Base-by-base conservation (phyloP, 2,888 invertebrate species). In the Bombylius discolor region DNA sequence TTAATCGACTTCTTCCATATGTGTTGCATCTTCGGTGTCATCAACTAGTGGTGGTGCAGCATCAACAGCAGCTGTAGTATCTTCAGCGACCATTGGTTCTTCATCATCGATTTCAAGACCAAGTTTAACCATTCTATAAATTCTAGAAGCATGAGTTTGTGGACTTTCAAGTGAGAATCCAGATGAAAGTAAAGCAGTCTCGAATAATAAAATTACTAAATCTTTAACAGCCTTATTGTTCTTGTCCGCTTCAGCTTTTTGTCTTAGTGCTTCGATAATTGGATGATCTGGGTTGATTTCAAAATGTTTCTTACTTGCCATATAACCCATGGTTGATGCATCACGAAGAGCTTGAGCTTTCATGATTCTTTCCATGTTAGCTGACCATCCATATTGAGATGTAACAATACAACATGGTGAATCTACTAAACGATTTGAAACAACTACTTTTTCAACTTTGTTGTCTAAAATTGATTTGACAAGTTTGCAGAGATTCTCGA, bases 301-400 rank as follows among this genome's bases (percentile, higher is more conserved):
- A 46, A 99, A 77, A 68, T 98, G 96, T 76, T 99, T 99, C 81
- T 99, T 99, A 62, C 98, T 97, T 3, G 97, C 91, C 98, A 99
- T 99, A 81, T 99, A 99, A 46, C 98, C 97, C 96, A 98, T 96
- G 61, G 98, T 97, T n/a, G 93, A 90, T 0, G 94, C 87, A 71
- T 99, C 98, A 39, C 97, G 81, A 13, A 99, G 82, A 47, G 98
- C 98, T 74, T 99, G 98, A 0, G 98, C 98, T 76, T 99, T 99
- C 98, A 99, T 99, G 76, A 99, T 99, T 59, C 99, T 85, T 73
- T 99, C 99, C 98, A 99, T 99, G 77, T 99, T 99, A 1, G 98
- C 98, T 1, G 97, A 93, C 99, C 98, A 99, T 51, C 98, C 99
- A 68, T 94, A 99, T 73, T 98, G 97, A 0, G 94, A 92, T 0